Evolutionary conservation across 2,113 vertebrate species (phyloP), one percentile per base, ranked within the genome.

Genomic region (Callopanchax toddi): DNA sequence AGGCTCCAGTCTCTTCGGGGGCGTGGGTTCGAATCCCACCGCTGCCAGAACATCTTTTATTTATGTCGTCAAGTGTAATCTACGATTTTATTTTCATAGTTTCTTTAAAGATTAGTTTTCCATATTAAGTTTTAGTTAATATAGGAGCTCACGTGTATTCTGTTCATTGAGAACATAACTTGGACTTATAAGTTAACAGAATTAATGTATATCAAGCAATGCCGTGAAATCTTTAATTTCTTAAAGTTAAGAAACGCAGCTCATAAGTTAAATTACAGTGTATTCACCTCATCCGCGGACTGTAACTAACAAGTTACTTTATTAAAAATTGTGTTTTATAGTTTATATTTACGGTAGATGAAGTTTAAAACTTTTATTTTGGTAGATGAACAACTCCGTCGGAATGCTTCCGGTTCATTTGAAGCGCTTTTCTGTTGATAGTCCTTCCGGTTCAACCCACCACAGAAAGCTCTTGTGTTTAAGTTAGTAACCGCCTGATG

Each of bases 1-100:
- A 94, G 91, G 92, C 86, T 89, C 86, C 87, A 91, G 87, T 91
- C 90, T 89, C 89, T 87, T 86, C 90, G 86, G 87, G 23, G 90
- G 84, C 81, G 87, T 85, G 87, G 87, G 86, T 90, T 90, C 86
- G 83, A 89, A 89, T 91, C 89, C 89, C 89, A 89, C 89, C 89
- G 87, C 87, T 89, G 89, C 86, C 87, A 91, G 0, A 0, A 37
- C n/a, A n/a, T n/a, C n/a, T n/a, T n/a, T n/a, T n/a, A n/a, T n/a
- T n/a, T n/a, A n/a, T n/a, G n/a, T n/a, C n/a, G n/a, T n/a, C n/a
- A n/a, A n/a, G n/a, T n/a, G n/a, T n/a, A n/a, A n/a, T n/a, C n/a
- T n/a, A n/a, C n/a, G n/a, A n/a, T n/a, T n/a, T n/a, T n/a, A n/a
- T n/a, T n/a, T n/a, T n/a, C n/a, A n/a, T n/a, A n/a, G n/a, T n/a